These are phyloP conservation scores for Pterocles gutturalis DNA, from an alignment of 2,113 vertebrate species.

Conservation along the genomic window DNA sequence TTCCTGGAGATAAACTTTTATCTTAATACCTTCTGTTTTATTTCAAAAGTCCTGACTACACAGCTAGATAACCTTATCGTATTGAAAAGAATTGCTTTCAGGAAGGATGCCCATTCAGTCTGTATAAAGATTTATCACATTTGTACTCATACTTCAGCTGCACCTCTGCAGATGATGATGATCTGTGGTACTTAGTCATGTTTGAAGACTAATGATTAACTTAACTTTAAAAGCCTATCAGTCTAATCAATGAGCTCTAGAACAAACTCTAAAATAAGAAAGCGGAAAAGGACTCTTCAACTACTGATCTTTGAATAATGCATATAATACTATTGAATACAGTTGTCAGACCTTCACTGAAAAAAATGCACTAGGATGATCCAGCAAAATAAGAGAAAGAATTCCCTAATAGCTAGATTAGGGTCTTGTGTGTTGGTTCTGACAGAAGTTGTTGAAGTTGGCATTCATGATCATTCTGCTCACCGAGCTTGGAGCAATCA, in stretches of 20 bases:
- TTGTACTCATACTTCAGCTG: not conserved
- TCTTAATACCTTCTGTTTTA: not conserved
- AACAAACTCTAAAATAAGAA: not conserved
- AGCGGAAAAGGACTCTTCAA: not conserved
- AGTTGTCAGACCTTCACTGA: not conserved
- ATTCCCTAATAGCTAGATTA: not conserved
- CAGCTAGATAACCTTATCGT: not conserved
- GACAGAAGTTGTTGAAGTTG: not conserved
- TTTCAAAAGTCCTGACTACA: not conserved
- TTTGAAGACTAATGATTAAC: not conserved
- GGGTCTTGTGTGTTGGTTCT: not conserved
- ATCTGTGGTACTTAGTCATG: not conserved
- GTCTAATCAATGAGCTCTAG: not conserved
- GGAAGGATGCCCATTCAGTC: not conserved
- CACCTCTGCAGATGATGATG: not conserved
- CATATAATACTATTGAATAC: not conserved
- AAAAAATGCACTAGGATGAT: not conserved
- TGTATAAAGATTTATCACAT: not conserved
- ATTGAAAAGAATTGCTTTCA: not conserved
- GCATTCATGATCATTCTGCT: not conserved
- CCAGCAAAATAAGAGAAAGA: not conserved
- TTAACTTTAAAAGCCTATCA: not conserved
- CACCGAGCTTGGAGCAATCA: not conserved
- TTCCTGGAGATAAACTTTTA: not conserved
- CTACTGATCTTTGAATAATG: not conserved